Evolutionary conservation across 2,888 invertebrate genomes (phyloP), one percentile per base, ranked within the genome.

Genomic region (Periphyllus acericola): DNA sequence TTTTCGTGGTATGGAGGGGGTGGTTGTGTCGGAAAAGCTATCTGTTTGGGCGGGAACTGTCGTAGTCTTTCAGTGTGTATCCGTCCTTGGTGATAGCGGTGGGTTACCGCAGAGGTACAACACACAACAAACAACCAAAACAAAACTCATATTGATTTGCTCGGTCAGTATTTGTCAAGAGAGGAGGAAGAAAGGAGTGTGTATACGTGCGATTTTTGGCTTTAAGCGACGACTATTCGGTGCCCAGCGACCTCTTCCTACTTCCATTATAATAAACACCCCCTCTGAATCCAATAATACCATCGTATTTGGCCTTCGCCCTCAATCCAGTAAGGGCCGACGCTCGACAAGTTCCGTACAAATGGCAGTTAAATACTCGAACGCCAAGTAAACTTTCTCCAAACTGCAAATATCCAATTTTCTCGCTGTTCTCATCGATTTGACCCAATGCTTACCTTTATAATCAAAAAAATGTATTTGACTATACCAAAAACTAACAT

Each of bases 131-230:
- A 84, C 46, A n/a, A 76, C 76, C 46, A 68, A 71, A 86, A 86
- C 72, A 86, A 72, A 79, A 80, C 71, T 80, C 79, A 40, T 86
- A 86, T 86, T 72, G 86, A 86, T 86, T 86, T 80, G 86, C 29
- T 71, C n/a, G 84, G 84, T 76, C 74, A 83, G 75, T 75, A 34
- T 68, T 21, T 9, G 1, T 17, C 55, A 19, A 17, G 55, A 29
- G 29, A 72, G 9, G 32, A 34, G 34, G 34, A 72, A 25, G 40
- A 8, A n/a, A 29, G 40, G 1, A 74, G 9, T 68, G 68, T 68
- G 29, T 40, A 25, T 76, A 68, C 76, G 32, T 68, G 76, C 34
- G 34, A 78, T 78, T 86, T 86, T 79, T 52, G 60, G 55, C 29
- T 71, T 66, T 66, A 68, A 71, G 36, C 68, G 36, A 75, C 74